Evolutionary conservation across 64 coral and sea anemone species (phyloP).

Genomic region (Stylophora pistillata): DNA sequence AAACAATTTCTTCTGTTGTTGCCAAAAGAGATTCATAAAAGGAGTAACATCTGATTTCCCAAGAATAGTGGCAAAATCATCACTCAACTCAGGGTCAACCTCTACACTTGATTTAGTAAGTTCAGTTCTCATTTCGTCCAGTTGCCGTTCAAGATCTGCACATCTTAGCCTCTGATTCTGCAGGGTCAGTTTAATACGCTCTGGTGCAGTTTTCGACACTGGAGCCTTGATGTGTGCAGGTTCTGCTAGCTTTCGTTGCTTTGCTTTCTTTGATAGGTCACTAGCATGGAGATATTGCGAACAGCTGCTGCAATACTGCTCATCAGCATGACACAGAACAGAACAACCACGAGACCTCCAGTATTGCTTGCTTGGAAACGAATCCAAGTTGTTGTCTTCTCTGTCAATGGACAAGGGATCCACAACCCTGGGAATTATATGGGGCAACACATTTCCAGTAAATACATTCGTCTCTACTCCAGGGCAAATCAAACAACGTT

Average conservation of each 20-base stretch:
- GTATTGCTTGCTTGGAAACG: slow-evolving; percentile 50
- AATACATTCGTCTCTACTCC: slow-evolving; percentile 23
- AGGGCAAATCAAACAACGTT: slow-evolving; percentile 32
- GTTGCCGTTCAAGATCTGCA: slow-evolving; percentile 42
- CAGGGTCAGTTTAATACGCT: slow-evolving; percentile 32
- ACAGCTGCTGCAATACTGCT: slow-evolving; percentile 10
- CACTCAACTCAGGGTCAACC: slow-evolving; percentile 34
- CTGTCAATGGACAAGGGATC: slow-evolving; percentile 35
- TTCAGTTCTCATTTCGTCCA: slow-evolving; percentile 43
- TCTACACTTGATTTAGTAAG: slow-evolving; percentile 14
- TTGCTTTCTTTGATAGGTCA: slow-evolving; percentile 50
- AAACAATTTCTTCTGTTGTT: slow-evolving; percentile 45
- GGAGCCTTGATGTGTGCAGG: slow-evolving; percentile 46
- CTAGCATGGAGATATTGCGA: slow-evolving; percentile 22
- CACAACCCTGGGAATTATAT: slow-evolving; percentile 50
- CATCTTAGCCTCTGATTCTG: slow-evolving; percentile 48
- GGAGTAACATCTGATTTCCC: slow-evolving; percentile 20
- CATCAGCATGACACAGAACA: slow-evolving; percentile 39
- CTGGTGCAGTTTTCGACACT: slow-evolving; percentile 40
- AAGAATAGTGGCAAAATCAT: slow-evolving; percentile 7
- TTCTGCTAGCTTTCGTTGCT: slow-evolving; percentile 48
- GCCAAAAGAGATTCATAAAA: slow-evolving; percentile 67
- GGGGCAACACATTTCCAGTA: slow-evolving; percentile 14
- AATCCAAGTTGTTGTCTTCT: not conserved
- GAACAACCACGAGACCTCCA: slow-evolving; percentile 28